Percentiles rank a stretch among this genome's conserved stretches.
phyloP scores from a whole-genome alignment of 2,888 invertebrate genomes.

The Alviniconcha strummeri region DNA sequence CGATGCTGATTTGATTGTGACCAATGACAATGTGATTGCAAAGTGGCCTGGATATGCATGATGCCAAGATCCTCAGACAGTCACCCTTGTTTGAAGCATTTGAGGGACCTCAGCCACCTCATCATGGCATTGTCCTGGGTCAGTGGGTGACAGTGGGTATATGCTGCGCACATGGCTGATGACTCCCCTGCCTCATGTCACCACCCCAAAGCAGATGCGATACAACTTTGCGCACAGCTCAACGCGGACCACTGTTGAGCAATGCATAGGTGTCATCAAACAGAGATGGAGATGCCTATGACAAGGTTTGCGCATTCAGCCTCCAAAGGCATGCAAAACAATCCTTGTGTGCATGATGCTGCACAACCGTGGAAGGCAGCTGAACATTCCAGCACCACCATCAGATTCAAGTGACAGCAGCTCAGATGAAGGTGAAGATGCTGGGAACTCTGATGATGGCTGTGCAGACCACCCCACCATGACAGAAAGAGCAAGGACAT shows the following conservation, averaged over 20 bases:
- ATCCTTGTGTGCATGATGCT: neutral
- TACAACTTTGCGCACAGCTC: conserved; percentile 18
- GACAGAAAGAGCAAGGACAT: too few relatives aligned
- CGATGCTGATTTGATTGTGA: conserved; percentile 21
- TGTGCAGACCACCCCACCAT: too few relatives aligned
- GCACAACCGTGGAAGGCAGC: neutral
- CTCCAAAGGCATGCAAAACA: neutral
- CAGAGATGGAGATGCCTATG: neutral
- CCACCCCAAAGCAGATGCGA: neutral
- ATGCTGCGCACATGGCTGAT: conserved; percentile 24
- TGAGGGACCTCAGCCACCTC: neutral
- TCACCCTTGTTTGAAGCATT: neutral
- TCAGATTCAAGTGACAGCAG: neutral
- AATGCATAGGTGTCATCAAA: conserved; percentile 9
- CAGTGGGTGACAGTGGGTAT: conserved; percentile 25
- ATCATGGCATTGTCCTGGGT: too few relatives aligned
- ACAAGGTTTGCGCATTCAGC: neutral
- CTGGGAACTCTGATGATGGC: too few relatives aligned
- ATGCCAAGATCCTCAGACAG: conserved; percentile 12
- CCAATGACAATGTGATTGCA: conserved; percentile 11
- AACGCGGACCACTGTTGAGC: conserved; percentile 19
- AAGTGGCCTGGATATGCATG: conserved; percentile 25
- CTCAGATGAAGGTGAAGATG: too few relatives aligned
- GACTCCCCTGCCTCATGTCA: conserved; percentile 8
- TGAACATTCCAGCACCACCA: neutral